These are phyloP conservation scores for Andrena cerasifolii DNA, from an alignment of 1,140 invertebrate species.

Conservation along the genomic window DNA sequence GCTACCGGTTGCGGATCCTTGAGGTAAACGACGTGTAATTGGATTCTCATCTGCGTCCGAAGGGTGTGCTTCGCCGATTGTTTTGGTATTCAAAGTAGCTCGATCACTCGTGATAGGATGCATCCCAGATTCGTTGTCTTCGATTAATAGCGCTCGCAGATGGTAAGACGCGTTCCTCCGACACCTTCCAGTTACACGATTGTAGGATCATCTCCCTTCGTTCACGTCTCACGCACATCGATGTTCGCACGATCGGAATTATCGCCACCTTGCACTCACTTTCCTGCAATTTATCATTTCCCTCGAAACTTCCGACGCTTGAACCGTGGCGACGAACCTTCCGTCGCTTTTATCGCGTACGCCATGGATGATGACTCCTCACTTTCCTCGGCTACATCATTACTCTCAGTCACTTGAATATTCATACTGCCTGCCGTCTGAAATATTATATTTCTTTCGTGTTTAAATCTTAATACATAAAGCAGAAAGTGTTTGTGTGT, in stretches of 20 bases:
- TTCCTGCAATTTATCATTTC: background rate
- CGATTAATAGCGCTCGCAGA: constrained; percentile 6
- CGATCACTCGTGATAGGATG: background rate
- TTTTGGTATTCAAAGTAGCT: constrained; percentile 21
- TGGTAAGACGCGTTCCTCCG: too few relatives aligned
- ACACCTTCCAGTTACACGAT: too few relatives aligned
- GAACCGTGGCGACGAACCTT: background rate
- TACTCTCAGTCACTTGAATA: constrained; percentile 10
- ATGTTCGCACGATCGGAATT: too few relatives aligned
- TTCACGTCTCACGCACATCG: too few relatives aligned
- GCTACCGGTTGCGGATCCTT: too few relatives aligned
- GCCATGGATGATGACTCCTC: background rate
- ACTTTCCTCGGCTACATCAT: background rate
- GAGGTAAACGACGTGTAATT: constrained; percentile 7
- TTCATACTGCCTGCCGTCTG: background rate
- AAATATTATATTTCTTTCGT: background rate
- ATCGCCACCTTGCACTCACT: too few relatives aligned
- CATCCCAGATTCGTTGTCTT: background rate
- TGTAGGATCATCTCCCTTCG: background rate
- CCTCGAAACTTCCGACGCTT: background rate
- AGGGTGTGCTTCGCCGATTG: background rate
- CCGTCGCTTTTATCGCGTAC: background rate
- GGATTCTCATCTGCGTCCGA: background rate
- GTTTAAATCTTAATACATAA: background rate
- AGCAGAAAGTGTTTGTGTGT: too few relatives aligned